Conservation (phyloP, 1,140 invertebrate species). For the Drosophila chauvacae region DNA sequence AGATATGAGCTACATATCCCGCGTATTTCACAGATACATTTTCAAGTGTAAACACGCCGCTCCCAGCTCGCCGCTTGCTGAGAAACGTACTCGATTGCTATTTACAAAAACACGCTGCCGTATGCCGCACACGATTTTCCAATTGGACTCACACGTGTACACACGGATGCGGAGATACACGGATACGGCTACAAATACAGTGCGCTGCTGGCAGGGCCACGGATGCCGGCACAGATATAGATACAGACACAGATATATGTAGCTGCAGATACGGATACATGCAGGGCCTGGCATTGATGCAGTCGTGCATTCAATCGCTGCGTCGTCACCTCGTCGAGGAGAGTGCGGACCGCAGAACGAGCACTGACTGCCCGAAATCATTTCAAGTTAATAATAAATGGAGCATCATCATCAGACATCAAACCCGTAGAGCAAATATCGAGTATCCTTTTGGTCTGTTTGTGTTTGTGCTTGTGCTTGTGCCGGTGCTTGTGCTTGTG, state of each 20-base stretch:
- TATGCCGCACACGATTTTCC: constrained; percentile 84
- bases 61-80: constrained; percentile 37
- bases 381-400: constrained; percentile 84
- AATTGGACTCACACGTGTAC: constrained; percentile 84
- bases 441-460: constrained; percentile 64
- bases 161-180: constrained; percentile 42
- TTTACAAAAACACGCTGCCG: constrained; percentile 72
- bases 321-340: constrained; percentile 73
- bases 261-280: constrained; percentile 14
- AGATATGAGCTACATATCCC: constrained; percentile 34
- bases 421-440: constrained; percentile 76
- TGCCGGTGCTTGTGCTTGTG: constrained; percentile 1
- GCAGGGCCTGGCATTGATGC: constrained; percentile 68
- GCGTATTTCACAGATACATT: constrained; percentile 48
- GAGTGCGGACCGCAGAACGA: constrained; percentile 19
- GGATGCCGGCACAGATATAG: constrained; percentile 10
- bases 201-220: constrained; percentile 3
- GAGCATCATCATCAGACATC: constrained; percentile 82
- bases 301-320: constrained; percentile 84
- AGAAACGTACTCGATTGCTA: constrained; percentile 48
- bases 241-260: constrained; percentile 29
- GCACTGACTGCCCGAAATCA: constrained; percentile 78
- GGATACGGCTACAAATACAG: constrained; percentile 14
- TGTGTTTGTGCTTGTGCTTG: constrained; percentile 21
- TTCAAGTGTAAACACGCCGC: constrained; percentile 29